phyloP scores from a whole-genome alignment of 2,888 invertebrate species.

The Ophion costatus region DNA sequence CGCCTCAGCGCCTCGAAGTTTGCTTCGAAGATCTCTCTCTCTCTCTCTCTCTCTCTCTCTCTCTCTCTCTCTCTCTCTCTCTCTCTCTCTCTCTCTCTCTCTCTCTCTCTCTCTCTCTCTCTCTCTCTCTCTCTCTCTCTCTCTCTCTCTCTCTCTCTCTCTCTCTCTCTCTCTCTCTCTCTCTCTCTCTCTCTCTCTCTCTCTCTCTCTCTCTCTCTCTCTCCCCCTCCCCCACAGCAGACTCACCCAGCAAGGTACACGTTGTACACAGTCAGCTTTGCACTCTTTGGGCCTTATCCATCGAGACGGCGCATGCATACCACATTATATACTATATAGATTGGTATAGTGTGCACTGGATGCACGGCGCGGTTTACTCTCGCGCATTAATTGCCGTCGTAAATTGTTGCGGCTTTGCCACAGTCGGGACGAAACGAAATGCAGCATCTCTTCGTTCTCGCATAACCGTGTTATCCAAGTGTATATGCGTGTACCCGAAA shows the following conservation, averaged over 20 bases:
- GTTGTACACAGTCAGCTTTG: slow-evolving; percentile 59
- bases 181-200: slow-evolving; percentile 47
- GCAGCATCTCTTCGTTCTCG: slow-evolving; percentile 44
- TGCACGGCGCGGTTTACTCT: slow-evolving; percentile 79
- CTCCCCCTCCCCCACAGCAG: slow-evolving; percentile 35
- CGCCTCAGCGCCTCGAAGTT: slow-evolving; percentile 68
- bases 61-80: slow-evolving; percentile 46
- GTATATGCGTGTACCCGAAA: neutral
- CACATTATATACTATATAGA: slow-evolving; percentile 60
- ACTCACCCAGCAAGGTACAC: slow-evolving; percentile 57
- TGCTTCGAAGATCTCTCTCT: slow-evolving; percentile 67
- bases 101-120: slow-evolving; percentile 43
- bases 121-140: slow-evolving; percentile 45
- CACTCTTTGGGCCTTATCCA: slow-evolving; percentile 51
- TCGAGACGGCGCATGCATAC: slow-evolving; percentile 59
- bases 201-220: slow-evolving; percentile 48
- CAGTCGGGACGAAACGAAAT: slow-evolving; percentile 69
- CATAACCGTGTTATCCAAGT: slow-evolving; percentile 16
- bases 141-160: slow-evolving; percentile 51
- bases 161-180: slow-evolving; percentile 32
- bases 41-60: slow-evolving; percentile 58
- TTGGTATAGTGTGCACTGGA: slow-evolving; percentile 62
- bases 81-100: slow-evolving; percentile 54
- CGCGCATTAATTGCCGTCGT: slow-evolving; percentile 83
- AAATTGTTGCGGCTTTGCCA: slow-evolving; percentile 82